phyloP scores from a whole-genome alignment of 2,888 invertebrate species.

The Sinodicranocentrus sp. region DNA sequence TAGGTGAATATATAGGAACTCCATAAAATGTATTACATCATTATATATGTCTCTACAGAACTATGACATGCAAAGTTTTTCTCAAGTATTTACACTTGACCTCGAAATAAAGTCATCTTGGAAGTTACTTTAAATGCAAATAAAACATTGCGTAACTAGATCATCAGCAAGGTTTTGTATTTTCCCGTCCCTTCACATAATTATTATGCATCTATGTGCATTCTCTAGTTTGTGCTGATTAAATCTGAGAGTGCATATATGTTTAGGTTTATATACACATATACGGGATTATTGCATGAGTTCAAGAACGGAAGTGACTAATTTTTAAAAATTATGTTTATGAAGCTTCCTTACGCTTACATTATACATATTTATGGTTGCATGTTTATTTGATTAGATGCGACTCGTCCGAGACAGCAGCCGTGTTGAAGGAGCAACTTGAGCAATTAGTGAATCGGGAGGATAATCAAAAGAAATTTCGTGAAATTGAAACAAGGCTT shows the following conservation, averaged over 20 bases:
- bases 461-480: slow-evolving; percentile 91
- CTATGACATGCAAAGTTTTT: too few species aligned
- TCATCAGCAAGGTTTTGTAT: background rate
- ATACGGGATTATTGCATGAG: background rate
- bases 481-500: slow-evolving; percentile 86
- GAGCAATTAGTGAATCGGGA: slow-evolving; percentile 89
- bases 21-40: too few species aligned
- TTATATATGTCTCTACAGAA: too few species aligned
- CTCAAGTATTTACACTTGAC: background rate
- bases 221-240: background rate
- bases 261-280: background rate
- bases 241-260: background rate
- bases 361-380: background rate
- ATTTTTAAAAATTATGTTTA: background rate
- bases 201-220: too few species aligned
- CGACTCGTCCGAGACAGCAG: slow-evolving; percentile 95
- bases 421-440: slow-evolving; percentile 90
- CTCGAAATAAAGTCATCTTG: background rate
- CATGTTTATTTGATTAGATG: slow-evolving; percentile 73
- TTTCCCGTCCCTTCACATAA: background rate
- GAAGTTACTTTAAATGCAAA: background rate
- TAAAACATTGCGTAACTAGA: background rate
- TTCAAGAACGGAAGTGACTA: background rate
- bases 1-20: too few species aligned
- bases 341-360: background rate